Evolutionary conservation across 2,888 invertebrate genomes (phyloP).

Genomic region (Gibbula magus): DNA sequence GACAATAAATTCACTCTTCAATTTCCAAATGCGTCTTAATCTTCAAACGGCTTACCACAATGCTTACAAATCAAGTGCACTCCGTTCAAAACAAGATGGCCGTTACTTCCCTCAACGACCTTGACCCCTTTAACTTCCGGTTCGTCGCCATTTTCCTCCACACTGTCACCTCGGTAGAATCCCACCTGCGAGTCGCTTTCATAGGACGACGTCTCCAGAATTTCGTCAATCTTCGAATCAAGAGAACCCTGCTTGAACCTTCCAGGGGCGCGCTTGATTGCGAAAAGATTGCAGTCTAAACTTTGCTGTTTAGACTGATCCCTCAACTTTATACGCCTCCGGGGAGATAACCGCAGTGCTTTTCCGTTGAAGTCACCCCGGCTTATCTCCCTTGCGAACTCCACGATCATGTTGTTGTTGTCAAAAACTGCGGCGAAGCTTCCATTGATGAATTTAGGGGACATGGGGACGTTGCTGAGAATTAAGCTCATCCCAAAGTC

Average conservation of each 20-base stretch:
- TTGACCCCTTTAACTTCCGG: conserved; percentile 22
- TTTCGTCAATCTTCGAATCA: conserved; percentile 74
- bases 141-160: conserved; percentile 23
- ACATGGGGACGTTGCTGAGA: conserved; percentile 95
- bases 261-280: conserved; percentile 37
- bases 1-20: too few species aligned
- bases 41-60: conserved; percentile 58
- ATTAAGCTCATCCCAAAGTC: conserved; percentile 94
- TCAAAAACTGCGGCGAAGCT: conserved; percentile 75
- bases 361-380: conserved; percentile 64
- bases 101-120: background rate
- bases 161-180: background rate
- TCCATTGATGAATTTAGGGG: conserved; percentile 88
- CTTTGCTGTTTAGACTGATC: conserved; percentile 70
- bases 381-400: conserved; percentile 65
- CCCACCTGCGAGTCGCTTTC: conserved; percentile 34
- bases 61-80: conserved; percentile 56
- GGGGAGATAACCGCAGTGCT: conserved; percentile 68
- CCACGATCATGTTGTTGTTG: conserved; percentile 58
- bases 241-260: conserved; percentile 69
- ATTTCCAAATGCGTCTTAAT: conserved; percentile 17
- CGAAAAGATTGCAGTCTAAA: conserved; percentile 60
- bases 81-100: conserved; percentile 38
- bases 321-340: conserved; percentile 64
- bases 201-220: conserved; percentile 62